Conservation (phyloP, 2,888 invertebrate genomes). For the Erannis defoliaria region DNA sequence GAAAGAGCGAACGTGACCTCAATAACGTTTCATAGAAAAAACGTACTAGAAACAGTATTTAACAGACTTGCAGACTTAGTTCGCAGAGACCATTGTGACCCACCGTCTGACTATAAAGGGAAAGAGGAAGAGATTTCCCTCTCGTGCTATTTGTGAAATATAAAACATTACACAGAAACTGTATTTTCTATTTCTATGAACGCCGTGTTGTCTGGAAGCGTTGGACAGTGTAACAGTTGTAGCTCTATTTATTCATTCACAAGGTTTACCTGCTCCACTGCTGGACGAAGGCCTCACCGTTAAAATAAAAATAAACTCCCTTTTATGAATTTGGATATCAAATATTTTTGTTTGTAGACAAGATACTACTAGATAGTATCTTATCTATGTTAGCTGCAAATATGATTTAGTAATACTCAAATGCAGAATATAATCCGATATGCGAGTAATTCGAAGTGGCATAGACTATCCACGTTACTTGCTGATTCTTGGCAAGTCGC, state of each 20-base stretch:
- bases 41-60: too few relatives aligned
- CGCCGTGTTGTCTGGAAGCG: conserved; percentile 6
- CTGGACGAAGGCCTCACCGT: too few relatives aligned
- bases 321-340: not conserved
- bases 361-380: too few relatives aligned
- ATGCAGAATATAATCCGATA: conserved; percentile 42
- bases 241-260: conserved; percentile 17
- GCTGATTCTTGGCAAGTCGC: conserved; percentile 51
- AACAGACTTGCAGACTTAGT: too few relatives aligned
- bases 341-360: too few relatives aligned
- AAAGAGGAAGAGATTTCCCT: too few relatives aligned
- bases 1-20: not conserved
- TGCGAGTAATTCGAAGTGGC: conserved; percentile 48
- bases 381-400: not conserved
- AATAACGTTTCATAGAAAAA: not conserved
- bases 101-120: too few relatives aligned
- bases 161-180: too few relatives aligned
- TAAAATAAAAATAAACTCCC: too few relatives aligned
- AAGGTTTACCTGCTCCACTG: not conserved
- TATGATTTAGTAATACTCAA: not conserved
- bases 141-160: not conserved
- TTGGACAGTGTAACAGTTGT: conserved; percentile 6
- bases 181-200: not conserved
- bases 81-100: too few relatives aligned
- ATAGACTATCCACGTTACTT: conserved; percentile 52